Base-by-base conservation (phyloP, 2,113 vertebrate species). In the Penelope pileata region DNA sequence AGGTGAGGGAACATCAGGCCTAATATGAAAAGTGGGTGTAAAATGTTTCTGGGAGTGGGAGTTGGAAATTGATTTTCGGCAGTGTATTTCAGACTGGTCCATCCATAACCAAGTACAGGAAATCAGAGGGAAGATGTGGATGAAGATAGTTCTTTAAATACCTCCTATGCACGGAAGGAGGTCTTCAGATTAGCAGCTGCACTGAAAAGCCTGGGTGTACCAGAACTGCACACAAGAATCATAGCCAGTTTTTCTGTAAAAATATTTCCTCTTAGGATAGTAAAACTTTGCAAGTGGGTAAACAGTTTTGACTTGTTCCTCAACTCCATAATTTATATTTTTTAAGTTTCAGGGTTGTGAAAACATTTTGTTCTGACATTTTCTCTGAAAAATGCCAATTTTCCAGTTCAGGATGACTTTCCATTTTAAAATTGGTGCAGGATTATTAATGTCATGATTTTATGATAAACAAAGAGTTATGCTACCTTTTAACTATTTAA, bases 291-390 rank as follows among this genome's bases (percentile, higher is more conserved):
- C 60, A 63, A 70, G 23, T 43, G 48, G 23, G 30, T 13, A 34
- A 81, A 74, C 34, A 30, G 30, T 78, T 95, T 88, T 81, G 76
- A 87, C 83, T 74, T 47, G 13, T 50, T 90, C 76, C 56, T 90
- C 51, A 90, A 27, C 43, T 90, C 79, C 76, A 7, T 68, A 60
- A 78, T 93, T 95, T 90, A 7, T 68, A 60, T 81, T 93, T 95
- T 90, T 75, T 27, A 80, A 87, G 69, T 87, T 95, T 76, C 22
- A 83, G 86, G 34, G 34, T 59, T 97, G 93, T 93, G 91, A 95
- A 93, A 96, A 93, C 83, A 93, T 90, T 95, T 96, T 88, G 70
- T 90, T 67, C 85, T 93, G 94, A 95, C 85, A 88, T 95, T 96
- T 93, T 88, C 91, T 72, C 64, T 62, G 56, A 93, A 96, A 96